Conservation (phyloP, 37 sponge, comb jelly and placozoan genomes). For the Axinella damicornis region DNA sequence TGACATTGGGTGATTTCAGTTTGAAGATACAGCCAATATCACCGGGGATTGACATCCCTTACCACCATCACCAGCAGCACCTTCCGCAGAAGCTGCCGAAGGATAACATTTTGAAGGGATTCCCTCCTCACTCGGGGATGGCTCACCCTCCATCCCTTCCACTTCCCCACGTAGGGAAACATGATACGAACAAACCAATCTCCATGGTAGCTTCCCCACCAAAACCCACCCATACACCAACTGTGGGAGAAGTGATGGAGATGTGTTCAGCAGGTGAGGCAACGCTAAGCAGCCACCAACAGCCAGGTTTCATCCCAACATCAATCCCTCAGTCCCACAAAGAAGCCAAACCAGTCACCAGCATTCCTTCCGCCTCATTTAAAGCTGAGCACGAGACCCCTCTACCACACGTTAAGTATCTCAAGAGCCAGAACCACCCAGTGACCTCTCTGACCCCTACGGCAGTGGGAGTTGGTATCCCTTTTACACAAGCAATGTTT, state of each 20-base stretch:
- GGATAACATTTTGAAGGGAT: neutral
- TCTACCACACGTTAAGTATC: neutral
- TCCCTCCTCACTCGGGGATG: no score
- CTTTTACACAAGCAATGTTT: neutral
- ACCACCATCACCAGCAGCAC: slow-evolving; percentile 16
- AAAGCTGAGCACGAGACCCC: neutral
- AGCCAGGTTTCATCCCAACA: no score
- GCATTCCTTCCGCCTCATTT: neutral
- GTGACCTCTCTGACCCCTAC: neutral
- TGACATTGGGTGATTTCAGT: slow-evolving; percentile 36
- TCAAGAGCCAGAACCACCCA: no score
- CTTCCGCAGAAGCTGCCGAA: neutral
- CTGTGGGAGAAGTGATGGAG: slow-evolving; percentile 48
- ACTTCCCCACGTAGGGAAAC: no score
- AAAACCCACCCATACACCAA: slow-evolving; percentile 9
- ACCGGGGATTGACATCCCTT: slow-evolving; percentile 48
- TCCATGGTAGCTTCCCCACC: neutral
- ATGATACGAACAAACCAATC: neutral
- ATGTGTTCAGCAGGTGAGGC: neutral
- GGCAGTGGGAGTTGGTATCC: neutral
- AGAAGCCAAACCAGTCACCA: neutral
- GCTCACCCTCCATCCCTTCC: no score
- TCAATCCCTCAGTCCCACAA: no score
- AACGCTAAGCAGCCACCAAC: no score
- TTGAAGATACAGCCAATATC: slow-evolving; percentile 67